phyloP scores from a whole-genome alignment of 2,113 vertebrate species.

The Nannobrachium achirus region DNA sequence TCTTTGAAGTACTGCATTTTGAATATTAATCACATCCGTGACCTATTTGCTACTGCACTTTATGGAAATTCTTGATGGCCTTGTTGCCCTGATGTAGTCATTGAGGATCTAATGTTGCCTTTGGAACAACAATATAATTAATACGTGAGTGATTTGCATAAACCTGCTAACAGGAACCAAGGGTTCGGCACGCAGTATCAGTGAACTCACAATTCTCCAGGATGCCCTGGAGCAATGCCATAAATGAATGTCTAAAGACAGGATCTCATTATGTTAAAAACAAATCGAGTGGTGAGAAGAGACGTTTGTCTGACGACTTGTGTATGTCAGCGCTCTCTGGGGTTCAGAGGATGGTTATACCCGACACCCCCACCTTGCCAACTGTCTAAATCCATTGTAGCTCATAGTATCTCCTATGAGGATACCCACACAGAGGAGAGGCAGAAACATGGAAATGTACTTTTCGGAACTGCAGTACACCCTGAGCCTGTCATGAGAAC shows the following conservation, averaged over 20 bases:
- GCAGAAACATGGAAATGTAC: conserved; percentile 72
- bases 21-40: conserved; percentile 75
- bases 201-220: conserved; percentile 19
- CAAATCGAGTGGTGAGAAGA: conserved; percentile 48
- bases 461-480: conserved; percentile 57
- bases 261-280: conserved; percentile 49
- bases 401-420: conserved; percentile 63
- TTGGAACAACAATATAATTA: conserved; percentile 62
- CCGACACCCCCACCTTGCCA: conserved; percentile 68
- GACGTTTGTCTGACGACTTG: conserved; percentile 71
- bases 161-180: conserved; percentile 34
- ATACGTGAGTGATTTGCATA: conserved; percentile 30
- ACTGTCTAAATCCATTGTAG: conserved; percentile 73
- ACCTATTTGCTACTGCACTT: conserved; percentile 75
- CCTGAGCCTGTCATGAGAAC: conserved; percentile 51
- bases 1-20: conserved; percentile 73
- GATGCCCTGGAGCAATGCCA: conserved; percentile 28
- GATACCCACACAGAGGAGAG: conserved; percentile 51
- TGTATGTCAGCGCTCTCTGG: conserved; percentile 55
- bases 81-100: conserved; percentile 57
- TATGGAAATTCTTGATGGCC: conserved; percentile 72
- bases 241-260: conserved; percentile 50
- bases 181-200: conserved; percentile 4
- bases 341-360: conserved; percentile 58
- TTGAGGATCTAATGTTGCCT: conserved; percentile 34